phyloP scores from a whole-genome alignment of 2,888 invertebrate species.

The Charanyca ferruginea region DNA sequence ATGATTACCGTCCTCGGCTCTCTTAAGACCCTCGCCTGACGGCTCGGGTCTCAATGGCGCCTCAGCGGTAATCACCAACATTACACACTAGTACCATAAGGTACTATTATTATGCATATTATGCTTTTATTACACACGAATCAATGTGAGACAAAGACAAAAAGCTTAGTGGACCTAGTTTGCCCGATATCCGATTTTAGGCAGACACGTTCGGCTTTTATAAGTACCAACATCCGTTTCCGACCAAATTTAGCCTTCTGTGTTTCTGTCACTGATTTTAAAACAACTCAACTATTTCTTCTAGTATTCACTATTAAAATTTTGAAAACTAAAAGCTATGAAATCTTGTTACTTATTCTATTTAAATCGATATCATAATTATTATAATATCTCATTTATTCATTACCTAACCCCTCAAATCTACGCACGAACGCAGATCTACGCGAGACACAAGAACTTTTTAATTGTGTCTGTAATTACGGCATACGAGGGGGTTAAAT shows the following conservation, averaged over 20 bases:
- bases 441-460: too few relatives aligned
- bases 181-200: constrained; percentile 30
- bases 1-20: too few relatives aligned
- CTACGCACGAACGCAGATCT: too few relatives aligned
- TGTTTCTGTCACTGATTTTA: constrained; percentile 19
- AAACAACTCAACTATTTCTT: not conserved
- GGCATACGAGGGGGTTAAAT: too few relatives aligned
- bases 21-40: too few relatives aligned
- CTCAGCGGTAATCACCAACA: too few relatives aligned
- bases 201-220: constrained; percentile 29
- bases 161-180: constrained; percentile 9
- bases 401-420: too few relatives aligned
- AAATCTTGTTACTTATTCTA: not conserved
- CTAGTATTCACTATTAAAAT: not conserved
- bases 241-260: constrained; percentile 18
- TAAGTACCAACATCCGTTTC: constrained; percentile 18
- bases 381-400: too few relatives aligned
- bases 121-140: not conserved
- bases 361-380: not conserved
- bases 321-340: not conserved
- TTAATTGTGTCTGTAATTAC: too few relatives aligned
- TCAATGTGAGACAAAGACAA: not conserved
- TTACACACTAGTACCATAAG: too few relatives aligned
- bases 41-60: too few relatives aligned
- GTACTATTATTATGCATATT: too few relatives aligned